These are phyloP conservation scores for Pangasius krempfi DNA, from an alignment of 2,797 vertebrate genomes.

Conservation along the genomic window DNA sequence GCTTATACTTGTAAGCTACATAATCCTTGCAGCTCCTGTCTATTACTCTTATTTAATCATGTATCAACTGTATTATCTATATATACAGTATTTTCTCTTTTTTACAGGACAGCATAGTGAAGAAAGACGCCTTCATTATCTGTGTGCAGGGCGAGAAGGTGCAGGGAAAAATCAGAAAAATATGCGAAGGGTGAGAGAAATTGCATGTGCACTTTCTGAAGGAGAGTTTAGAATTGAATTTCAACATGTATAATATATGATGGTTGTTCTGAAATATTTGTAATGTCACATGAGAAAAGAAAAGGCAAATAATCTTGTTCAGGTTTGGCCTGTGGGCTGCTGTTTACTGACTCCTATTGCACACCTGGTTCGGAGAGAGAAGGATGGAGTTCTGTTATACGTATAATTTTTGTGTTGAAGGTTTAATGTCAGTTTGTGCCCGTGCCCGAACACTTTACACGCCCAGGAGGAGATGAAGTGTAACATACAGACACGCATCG, in stretches of 20 bases:
- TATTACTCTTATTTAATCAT: neutral
- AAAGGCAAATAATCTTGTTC: neutral
- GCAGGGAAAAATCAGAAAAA: slow-evolving; percentile 60
- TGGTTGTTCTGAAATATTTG: neutral
- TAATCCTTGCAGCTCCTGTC: neutral
- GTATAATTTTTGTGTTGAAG: slow-evolving; percentile 29
- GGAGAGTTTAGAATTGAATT: neutral
- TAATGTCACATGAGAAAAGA: neutral
- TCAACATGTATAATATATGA: neutral
- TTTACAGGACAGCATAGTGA: slow-evolving; percentile 51
- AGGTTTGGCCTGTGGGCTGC: neutral
- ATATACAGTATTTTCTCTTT: slow-evolving; percentile 10
- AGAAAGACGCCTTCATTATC: slow-evolving; percentile 65
- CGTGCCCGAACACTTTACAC: slow-evolving; percentile 54
- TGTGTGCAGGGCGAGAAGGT: slow-evolving; percentile 64
- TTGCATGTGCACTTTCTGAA: neutral
- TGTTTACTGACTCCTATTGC: neutral
- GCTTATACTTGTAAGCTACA: neutral
- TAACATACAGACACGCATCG: slow-evolving; percentile 50
- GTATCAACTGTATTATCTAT: slow-evolving; percentile 40
- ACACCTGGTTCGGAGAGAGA: neutral
- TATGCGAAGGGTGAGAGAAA: slow-evolving; percentile 63
- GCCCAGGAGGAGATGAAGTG: slow-evolving; percentile 57
- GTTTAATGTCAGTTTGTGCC: slow-evolving; percentile 62
- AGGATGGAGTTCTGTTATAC: neutral